Percentiles rank a stretch among this genome's conserved stretches.
phyloP scores from a whole-genome alignment of 2,113 vertebrate species.

The Xiphophorus maculatus region DNA sequence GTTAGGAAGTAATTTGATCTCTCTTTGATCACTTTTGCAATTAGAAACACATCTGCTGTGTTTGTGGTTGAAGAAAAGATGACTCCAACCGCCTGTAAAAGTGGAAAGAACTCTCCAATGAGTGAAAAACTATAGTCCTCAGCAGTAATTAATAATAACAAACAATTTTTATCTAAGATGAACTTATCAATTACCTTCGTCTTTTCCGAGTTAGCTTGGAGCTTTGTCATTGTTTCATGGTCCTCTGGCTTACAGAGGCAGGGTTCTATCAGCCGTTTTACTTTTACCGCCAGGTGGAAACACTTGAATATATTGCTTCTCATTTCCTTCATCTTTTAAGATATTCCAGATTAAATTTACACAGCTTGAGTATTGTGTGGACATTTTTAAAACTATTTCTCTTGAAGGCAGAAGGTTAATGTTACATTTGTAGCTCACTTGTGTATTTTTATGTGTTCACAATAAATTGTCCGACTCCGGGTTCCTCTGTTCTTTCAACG shows the following conservation, averaged over 20 bases:
- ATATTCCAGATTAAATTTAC: background rate
- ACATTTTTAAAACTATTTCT: background rate
- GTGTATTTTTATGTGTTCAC: background rate
- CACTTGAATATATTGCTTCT: background rate
- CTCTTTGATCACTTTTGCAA: background rate
- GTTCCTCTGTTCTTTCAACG: background rate
- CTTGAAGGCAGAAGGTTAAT: background rate
- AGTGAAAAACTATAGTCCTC: no score
- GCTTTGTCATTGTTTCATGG: background rate
- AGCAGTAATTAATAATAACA: background rate
- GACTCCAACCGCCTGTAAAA: background rate
- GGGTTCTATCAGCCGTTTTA: background rate
- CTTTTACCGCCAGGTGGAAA: background rate
- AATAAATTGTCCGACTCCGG: background rate
- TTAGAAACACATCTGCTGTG: background rate
- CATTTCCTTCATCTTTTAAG: background rate
- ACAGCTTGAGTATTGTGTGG: background rate
- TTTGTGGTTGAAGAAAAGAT: background rate
- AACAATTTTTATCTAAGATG: background rate
- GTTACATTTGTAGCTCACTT: background rate
- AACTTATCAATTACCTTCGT: background rate
- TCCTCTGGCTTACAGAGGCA: background rate
- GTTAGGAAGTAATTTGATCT: background rate
- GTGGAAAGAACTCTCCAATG: background rate
- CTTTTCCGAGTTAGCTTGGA: background rate